Base-by-base conservation (phyloP, 2,113 vertebrate species). In the Glaucomys volans region DNA sequence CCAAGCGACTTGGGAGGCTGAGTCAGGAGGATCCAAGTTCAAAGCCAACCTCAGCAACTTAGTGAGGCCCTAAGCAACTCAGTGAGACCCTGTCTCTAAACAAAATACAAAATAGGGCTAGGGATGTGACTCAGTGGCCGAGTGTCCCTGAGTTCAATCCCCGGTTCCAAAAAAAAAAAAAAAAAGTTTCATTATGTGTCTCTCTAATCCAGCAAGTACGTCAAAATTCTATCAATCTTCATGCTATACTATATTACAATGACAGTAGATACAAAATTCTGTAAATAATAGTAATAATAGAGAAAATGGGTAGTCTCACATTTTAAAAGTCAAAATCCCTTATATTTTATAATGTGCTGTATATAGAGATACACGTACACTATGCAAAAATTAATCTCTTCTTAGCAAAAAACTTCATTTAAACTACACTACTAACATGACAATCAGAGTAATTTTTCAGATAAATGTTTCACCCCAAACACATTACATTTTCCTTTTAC, bases 391-490 rank as follows among this genome's bases (percentile, higher is more conserved):
- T 72, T 82, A 72, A 91, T 90, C 42, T 76, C 69, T 57, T 7
- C 44, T 94, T 74, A 66, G n/a, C 37, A 66, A 87, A 97, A 91
- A 76, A 32, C 54, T 28, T 32, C 40, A 76, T 37, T 87, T 96
- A 47, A 92, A 80, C 67, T 90, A 90, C 32, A 1, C 12, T 50
- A 76, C 79, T 81, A 93, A 66, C 35, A 95, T 84, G 35, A 85
- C 30, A 75, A 64, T 59, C 87, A 90, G 22, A 97, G 59, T 14
- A 96, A 77, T 16, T 72, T 20, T 81, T 88, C 57, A 91, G 71
- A 94, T 72, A 85, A 95, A 85, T 17, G 44, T n/a, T 94, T 32
- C 76, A 94, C 79, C 71, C 9, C 79, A 95, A 82, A 54, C 40
- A 77, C 18, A 94, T 62, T 69, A 74, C 14, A 76, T 80, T 91